These are phyloP conservation scores for Platycheirus rosarum DNA, from an alignment of 2,888 invertebrate species.

Conservation along the genomic window DNA sequence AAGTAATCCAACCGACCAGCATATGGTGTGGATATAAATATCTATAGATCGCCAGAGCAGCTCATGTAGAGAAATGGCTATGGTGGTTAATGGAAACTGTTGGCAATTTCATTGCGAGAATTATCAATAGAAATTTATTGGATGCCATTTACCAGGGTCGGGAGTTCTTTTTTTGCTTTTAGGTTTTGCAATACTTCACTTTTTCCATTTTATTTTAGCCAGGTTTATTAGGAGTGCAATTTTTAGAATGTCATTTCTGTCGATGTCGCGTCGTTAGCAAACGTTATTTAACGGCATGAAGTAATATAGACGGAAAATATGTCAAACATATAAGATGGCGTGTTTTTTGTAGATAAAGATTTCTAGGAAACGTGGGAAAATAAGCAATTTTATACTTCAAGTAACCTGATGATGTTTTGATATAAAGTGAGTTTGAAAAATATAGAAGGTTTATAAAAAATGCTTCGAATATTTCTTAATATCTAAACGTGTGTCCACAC, in stretches of 20 bases:
- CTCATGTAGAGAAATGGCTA: slow-evolving; percentile 8
- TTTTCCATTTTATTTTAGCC: slow-evolving; percentile 3
- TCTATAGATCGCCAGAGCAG: slow-evolving; percentile 2
- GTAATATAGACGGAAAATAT: slow-evolving; percentile 1
- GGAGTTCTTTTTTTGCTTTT: slow-evolving; percentile 14
- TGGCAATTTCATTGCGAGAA: slow-evolving; percentile 60
- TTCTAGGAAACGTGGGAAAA: too few species aligned
- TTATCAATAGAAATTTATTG: slow-evolving; percentile 67
- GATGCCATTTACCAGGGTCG: slow-evolving; percentile 47
- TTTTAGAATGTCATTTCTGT: slow-evolving; percentile 24
- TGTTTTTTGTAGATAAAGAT: too few species aligned
- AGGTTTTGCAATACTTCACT: neutral
- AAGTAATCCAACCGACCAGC: slow-evolving; percentile 51
- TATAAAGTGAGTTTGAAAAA: too few species aligned
- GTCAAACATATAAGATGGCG: too few species aligned
- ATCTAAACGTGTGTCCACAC: too few species aligned
- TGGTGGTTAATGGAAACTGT: slow-evolving; percentile 58
- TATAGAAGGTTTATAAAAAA: too few species aligned
- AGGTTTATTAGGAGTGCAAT: slow-evolving; percentile 25
- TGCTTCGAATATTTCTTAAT: too few species aligned
- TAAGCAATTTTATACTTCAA: too few species aligned
- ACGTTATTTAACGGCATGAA: slow-evolving; percentile 30
- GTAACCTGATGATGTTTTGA: too few species aligned
- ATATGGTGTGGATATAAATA: slow-evolving; percentile 43
- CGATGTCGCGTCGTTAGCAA: too few species aligned